Evolutionary conservation across 2,888 invertebrate genomes (phyloP), one percentile per base, ranked within the genome.

Genomic region (Suillia variegata): DNA sequence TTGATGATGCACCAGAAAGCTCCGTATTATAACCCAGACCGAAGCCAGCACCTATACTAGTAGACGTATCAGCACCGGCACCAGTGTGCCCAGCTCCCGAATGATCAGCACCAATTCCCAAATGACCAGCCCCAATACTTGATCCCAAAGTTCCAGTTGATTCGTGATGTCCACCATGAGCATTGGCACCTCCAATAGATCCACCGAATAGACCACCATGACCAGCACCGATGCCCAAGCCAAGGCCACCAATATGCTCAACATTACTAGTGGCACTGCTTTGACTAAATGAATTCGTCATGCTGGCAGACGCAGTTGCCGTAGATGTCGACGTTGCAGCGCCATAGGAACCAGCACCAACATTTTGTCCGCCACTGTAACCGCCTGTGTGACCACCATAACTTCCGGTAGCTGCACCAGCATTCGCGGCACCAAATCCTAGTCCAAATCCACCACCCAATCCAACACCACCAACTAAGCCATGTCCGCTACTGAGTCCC

Each of bases 401-500:
- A n/a, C n/a, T n/a, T n/a, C n/a, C n/a, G n/a, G n/a, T n/a, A n/a
- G n/a, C n/a, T 21, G 58, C 33, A 1, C 47, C 45, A n/a, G 47
- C 22, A 13, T 31, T 38, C 4, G 22, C 24, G 5, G 18, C 31
- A 8, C 42, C 24, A 45, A 12, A 20, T 18, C 20, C 45, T 5
- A 8, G 15, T 10, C 55, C 42, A 20, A 38, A 34, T 1, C 50
- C 56, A 22, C 49, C 22, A 18, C 49, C 56, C 2, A 56, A 17
- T 1, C 60, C 60, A 48, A 48, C 10, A 13, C 45, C n/a, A 8
- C 48, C 57, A n/a, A n/a, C n/a, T n/a, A n/a, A n/a, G n/a, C n/a
- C n/a, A n/a, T n/a, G n/a, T n/a, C n/a, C n/a, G n/a, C n/a, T n/a
- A 10, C 61, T 56, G 45, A 49, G 22, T 18, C 56, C 58, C 2